Conservation (phyloP, 2,888 invertebrate genomes). For the Morinoia aosen region DNA sequence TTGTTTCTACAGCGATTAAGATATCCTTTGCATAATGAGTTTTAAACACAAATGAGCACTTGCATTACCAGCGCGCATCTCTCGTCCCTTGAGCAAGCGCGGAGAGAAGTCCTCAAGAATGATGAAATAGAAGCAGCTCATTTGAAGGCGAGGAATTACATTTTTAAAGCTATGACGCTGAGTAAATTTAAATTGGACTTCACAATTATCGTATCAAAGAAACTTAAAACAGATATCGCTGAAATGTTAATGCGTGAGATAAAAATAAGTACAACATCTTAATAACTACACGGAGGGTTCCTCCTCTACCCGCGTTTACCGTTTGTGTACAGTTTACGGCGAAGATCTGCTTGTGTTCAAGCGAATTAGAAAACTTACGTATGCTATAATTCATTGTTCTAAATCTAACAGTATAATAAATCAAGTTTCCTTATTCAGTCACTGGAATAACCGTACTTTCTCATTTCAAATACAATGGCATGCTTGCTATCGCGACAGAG, state of each 20-base stretch:
- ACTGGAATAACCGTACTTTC: neutral
- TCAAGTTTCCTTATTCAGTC: neutral
- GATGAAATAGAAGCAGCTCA: neutral
- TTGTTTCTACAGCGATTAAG: neutral
- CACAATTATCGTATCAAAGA: neutral
- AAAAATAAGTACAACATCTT: neutral
- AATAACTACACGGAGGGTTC: neutral
- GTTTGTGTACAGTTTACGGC: neutral
- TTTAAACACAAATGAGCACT: no score
- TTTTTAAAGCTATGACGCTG: neutral
- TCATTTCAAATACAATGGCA: neutral
- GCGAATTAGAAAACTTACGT: neutral
- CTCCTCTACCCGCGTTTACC: conserved; percentile 46
- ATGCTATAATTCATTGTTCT: neutral
- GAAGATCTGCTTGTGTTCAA: neutral
- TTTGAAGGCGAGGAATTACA: neutral
- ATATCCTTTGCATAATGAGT: neutral
- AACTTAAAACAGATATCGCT: neutral
- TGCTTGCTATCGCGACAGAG: neutral
- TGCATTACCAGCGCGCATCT: neutral
- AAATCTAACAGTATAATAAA: neutral
- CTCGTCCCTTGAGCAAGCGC: no score
- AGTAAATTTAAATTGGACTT: neutral
- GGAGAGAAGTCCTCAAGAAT: neutral
- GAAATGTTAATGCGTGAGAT: neutral